Conservation (phyloP, 2,113 vertebrate genomes). For the Axis porcinus region DNA sequence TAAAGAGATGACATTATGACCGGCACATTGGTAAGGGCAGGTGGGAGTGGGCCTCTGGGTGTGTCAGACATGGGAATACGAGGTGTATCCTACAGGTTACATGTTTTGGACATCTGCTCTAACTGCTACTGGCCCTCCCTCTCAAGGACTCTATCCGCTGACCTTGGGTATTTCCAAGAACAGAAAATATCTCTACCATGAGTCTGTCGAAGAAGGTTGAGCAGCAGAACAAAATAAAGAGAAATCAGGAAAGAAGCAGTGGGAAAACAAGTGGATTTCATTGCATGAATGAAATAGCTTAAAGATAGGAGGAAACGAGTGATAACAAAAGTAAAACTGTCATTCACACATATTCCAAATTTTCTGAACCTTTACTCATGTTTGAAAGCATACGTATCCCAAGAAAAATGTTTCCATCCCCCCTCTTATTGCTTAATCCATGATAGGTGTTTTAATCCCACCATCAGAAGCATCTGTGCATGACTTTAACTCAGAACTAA, state of each 20-base stretch:
- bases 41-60: neutral
- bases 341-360: neutral
- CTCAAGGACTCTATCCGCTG: neutral
- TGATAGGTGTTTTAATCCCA: neutral
- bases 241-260: neutral
- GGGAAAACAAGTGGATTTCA: neutral
- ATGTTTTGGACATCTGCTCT: neutral
- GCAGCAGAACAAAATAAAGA: neutral
- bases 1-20: neutral
- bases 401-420: neutral
- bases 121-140: neutral
- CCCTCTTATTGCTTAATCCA: neutral
- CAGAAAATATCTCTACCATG: neutral
- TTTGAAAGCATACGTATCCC: neutral
- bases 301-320: neutral
- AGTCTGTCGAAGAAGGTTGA: neutral
- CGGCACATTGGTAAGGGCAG: neutral
- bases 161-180: neutral
- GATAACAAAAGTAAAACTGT: neutral
- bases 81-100: neutral
- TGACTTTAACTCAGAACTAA: neutral
- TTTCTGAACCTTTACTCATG: neutral
- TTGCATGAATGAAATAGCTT: neutral
- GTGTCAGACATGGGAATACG: neutral
- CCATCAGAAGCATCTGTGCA: neutral